Evolutionary conservation across 2,797 vertebrate species (phyloP), one percentile per base, ranked within the genome.

Genomic region (Cottoperca gobio): DNA sequence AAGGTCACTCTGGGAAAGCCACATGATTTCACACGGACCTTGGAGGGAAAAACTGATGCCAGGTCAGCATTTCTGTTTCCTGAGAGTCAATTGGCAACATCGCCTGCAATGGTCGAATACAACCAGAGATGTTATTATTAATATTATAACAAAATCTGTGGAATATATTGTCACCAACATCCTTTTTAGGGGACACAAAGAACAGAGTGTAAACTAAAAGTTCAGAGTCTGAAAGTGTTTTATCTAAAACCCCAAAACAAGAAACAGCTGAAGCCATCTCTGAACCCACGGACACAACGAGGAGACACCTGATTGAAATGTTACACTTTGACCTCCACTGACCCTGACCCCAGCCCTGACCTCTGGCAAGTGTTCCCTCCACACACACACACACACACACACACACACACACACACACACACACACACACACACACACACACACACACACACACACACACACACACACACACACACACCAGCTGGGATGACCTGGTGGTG

Each of bases 291-390:
- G 31, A 80, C 70, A 16, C 66, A 39, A 46, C 3, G n/a, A 75
- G 67, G 78, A 87, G 76, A 42, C n/a, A 58, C 60, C 50, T 49
- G 82, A 91, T 82, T 86, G 88, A 92, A 87, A 92, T 14, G 52
- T 84, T 86, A 40, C 84, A 78, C 89, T 88, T 72, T 90, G 77
- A 92, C 86, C 89, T 79, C 49, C 0, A 0, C 17, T 85, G 90
- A 92, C 83, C 88, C 63, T 12, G 16, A 67, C 67, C 60, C 76
- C 73, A 61, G 14, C 21, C 39, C 72, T 57, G 77, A 85, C 78
- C 83, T 57, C 57, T n/a, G 46, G 26, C 67, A 46, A 69, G 63
- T 74, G 57, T 21, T 21, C 46, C 45, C 49, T 46, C 64, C 39
- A 71, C 67, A 65, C 21, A 46, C 48, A 63, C 67, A 61, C 72